Percentiles rank a stretch among this genome's conserved stretches.
Evolutionary conservation across 2,888 invertebrate genomes (phyloP).

Genomic region (Coelopa pilipes): DNA sequence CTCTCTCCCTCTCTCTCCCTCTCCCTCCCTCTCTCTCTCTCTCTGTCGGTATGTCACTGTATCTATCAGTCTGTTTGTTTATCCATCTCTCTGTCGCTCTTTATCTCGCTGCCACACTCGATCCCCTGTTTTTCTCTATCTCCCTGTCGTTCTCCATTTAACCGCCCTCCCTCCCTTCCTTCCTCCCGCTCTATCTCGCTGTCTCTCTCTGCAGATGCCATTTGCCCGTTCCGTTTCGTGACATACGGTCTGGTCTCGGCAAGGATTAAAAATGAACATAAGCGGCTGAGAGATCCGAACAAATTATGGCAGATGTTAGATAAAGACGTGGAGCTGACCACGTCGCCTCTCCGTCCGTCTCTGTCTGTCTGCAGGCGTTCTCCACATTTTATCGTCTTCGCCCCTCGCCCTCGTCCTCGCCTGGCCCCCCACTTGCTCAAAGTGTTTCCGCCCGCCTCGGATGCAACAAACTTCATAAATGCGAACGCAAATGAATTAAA

Average conservation of each 20-base stretch:
- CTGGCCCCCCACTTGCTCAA: too few relatives aligned
- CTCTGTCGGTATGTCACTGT: too few relatives aligned
- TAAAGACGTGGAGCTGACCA: slow-evolving; percentile 16
- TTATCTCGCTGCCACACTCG: too few relatives aligned
- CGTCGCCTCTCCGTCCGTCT: too few relatives aligned
- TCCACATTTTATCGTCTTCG: not conserved
- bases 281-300: slow-evolving; percentile 39
- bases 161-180: not conserved
- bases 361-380: too few relatives aligned
- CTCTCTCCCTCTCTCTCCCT: too few relatives aligned
- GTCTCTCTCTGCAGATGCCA: not conserved
- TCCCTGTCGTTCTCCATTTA: not conserved
- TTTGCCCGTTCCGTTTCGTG: slow-evolving; percentile 11
- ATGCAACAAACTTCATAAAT: slow-evolving; percentile 38
- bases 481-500: slow-evolving; percentile 42
- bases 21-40: too few relatives aligned
- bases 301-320: slow-evolving; percentile 39
- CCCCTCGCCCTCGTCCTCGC: not conserved
- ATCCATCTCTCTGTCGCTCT: too few relatives aligned
- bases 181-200: not conserved
- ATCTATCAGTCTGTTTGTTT: too few relatives aligned
- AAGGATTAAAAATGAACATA: slow-evolving; percentile 36
- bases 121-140: too few relatives aligned
- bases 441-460: not conserved
- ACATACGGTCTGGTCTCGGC: slow-evolving; percentile 25